Evolutionary conservation across 2,888 invertebrate species (phyloP), one percentile per base, ranked within the genome.

Genomic region (Mechanitis messenoides): DNA sequence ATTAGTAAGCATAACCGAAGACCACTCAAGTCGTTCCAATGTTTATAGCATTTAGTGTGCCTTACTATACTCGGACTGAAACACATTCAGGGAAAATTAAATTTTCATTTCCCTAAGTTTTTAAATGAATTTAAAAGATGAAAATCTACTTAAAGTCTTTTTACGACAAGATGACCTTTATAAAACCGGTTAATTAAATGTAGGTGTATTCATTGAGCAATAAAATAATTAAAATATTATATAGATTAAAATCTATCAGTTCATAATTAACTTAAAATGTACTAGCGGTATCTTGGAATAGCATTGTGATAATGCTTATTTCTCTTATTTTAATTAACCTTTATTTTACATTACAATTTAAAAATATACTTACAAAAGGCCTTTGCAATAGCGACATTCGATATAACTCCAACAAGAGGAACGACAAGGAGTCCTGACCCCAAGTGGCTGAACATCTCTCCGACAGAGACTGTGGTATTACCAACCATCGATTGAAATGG

Each of bases 361-460:
- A 47, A 47, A 28, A 5, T 46, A 54, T 66, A 90, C 92, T 92
- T 87, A 95, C 95, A 92, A 81, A 96, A 96, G 60, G 95, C 93
- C 83, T 95, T 96, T n/a, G 95, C 95, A 67, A 96, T 95, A 3
- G 96, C 95, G 50, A 96, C 93, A 70, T 95, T 94, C 58, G 94
- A 94, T 55, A 96, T 91, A 61, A 96, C 92, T 1, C 94, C 94
- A 33, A 96, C 91, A 33, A 96, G 80, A 0, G 96, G 95, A 2
- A 95, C 92, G 3, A 96, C 91, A 33, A 92, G 72, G 45, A 95
- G 84, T 0, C 95, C 95, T 45, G 92, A 86, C 0, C 94, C 94
- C 57, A 95, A 85, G 72, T 92, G 91, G 61, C 91, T 79, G 1
- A 92, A 72, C 91, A 94, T 93, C 1, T 92, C 91, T 0, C 79